These are phyloP conservation scores for Acrossocheilus wenchowensis DNA, from an alignment of 2,797 vertebrate genomes.

Conservation along the genomic window DNA sequence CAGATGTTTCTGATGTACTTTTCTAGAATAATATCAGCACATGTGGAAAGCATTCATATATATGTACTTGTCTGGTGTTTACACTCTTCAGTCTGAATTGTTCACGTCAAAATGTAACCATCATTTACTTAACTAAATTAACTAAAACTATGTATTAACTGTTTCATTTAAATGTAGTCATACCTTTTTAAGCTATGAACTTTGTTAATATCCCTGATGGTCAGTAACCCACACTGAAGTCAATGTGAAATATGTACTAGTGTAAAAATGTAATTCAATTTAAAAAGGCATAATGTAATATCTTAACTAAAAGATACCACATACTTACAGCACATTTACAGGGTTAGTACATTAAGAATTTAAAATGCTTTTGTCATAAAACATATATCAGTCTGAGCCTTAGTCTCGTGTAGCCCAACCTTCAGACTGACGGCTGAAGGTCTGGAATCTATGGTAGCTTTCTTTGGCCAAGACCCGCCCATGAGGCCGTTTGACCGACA, in stretches of 20 bases:
- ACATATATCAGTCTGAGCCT: no score
- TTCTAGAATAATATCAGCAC: conserved; percentile 17
- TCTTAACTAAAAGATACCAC: not conserved
- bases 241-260: not conserved
- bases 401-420: no score
- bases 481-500: no score
- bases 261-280: not conserved
- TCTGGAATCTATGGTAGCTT: no score
- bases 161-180: not conserved
- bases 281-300: no score
- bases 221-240: not conserved
- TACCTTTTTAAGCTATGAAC: not conserved
- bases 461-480: no score
- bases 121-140: not conserved
- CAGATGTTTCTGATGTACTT: conserved; percentile 29
- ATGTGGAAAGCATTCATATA: not conserved
- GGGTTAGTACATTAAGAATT: not conserved
- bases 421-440: no score
- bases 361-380: no score
- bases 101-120: not conserved
- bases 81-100: not conserved
- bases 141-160: not conserved
- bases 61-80: not conserved
- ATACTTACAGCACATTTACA: not conserved
- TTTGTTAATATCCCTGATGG: not conserved